A percentile compares a stretch with the other conserved stretches of the same genome.
phyloP scores from a whole-genome alignment of 2,797 vertebrate species.

The Rhinoraja longicauda region DNA sequence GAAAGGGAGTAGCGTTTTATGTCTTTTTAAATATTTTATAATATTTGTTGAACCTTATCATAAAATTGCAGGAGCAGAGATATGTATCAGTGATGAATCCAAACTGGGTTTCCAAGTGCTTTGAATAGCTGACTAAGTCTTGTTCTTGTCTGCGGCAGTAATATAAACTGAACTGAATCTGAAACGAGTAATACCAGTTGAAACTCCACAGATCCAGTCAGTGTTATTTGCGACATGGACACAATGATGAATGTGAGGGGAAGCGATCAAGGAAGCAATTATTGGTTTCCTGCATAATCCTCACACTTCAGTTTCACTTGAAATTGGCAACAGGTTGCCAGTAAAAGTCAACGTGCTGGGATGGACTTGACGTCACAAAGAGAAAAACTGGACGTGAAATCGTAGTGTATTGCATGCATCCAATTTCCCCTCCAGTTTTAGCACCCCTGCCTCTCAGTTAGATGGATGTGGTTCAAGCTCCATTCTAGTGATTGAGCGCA shows the following conservation, averaged over 20 bases:
- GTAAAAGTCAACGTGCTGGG: not conserved
- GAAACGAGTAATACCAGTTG: not conserved
- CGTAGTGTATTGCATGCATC: not conserved
- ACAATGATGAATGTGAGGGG: conserved; percentile 4
- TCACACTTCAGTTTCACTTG: conserved; percentile 9
- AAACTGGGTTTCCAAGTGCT: not conserved
- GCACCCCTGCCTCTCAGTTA: no score
- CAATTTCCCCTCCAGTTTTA: not conserved
- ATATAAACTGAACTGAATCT: not conserved
- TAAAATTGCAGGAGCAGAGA: not conserved
- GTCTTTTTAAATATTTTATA: conserved; percentile 9
- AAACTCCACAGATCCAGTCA: not conserved
- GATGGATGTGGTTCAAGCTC: not conserved
- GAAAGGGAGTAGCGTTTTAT: not conserved
- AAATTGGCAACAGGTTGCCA: conserved; percentile 4
- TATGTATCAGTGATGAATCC: not conserved
- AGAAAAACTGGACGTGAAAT: not conserved
- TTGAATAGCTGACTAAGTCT: not conserved
- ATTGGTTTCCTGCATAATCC: not conserved
- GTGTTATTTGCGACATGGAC: not conserved
- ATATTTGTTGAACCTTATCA: not conserved
- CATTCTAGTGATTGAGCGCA: not conserved
- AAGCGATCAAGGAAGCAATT: conserved; percentile 24
- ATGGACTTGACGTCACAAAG: not conserved
- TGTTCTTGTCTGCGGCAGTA: not conserved